Conservation (phyloP, 30 jellyfish, hydroid and myxozoan genomes). For the Calvadosia cruxmelitensis region DNA sequence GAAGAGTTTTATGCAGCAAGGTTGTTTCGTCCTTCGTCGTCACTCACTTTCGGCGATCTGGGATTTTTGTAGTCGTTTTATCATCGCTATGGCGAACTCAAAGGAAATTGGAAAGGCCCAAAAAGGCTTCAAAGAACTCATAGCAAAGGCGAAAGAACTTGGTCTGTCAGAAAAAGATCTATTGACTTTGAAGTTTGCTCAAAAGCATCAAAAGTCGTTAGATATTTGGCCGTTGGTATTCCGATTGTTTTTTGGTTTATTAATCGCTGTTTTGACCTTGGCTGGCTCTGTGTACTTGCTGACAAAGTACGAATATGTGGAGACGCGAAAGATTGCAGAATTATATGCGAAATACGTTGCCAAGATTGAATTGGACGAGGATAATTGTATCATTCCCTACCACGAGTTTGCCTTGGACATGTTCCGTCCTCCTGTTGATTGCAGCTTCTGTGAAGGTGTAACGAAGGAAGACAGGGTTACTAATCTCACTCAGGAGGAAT, state of each 20-base stretch:
- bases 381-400: constrained; percentile 39
- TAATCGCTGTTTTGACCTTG: constrained; percentile 6
- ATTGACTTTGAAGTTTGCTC: constrained; percentile 24
- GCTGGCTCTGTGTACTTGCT: constrained; percentile 31
- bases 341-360: constrained; percentile 19
- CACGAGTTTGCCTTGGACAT: constrained; percentile 45
- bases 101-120: constrained; percentile 31
- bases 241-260: constrained; percentile 3
- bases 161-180: constrained; percentile 40
- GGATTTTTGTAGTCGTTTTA: neutral
- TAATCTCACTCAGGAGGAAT: constrained; percentile 48
- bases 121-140: constrained; percentile 44
- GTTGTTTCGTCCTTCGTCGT: neutral
- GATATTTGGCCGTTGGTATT: constrained; percentile 7
- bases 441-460: constrained; percentile 63
- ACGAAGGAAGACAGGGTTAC: constrained; percentile 52
- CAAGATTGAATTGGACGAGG: constrained; percentile 40
- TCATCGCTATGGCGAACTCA: neutral
- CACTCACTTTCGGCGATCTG: neutral
- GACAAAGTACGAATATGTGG: constrained; percentile 7
- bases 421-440: constrained; percentile 76
- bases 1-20: neutral
- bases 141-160: constrained; percentile 45
- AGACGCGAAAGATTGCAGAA: constrained; percentile 25
- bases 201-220: constrained; percentile 38